Conservation (phyloP, 2,113 vertebrate species). For the Cavia porcellus region DNA sequence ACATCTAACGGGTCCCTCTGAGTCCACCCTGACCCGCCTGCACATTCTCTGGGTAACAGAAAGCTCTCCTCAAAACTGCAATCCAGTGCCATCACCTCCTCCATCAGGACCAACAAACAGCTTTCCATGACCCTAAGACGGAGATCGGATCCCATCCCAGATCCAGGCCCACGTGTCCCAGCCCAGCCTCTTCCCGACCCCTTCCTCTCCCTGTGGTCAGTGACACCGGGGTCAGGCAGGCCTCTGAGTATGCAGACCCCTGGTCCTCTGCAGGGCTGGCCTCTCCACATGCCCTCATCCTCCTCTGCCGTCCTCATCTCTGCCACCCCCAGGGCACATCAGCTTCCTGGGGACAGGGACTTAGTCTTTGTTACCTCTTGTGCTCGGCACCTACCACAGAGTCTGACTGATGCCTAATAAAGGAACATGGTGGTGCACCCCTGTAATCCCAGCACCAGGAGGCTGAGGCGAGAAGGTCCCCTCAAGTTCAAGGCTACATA, state of each 20-base stretch:
- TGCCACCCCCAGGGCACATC: background rate
- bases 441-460: background rate
- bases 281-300: background rate
- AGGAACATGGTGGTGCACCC: background rate
- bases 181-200: background rate
- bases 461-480: background rate
- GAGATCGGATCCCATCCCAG: background rate
- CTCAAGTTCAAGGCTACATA: background rate
- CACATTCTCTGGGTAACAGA: background rate
- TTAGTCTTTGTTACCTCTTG: background rate
- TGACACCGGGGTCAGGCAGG: background rate
- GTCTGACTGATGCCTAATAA: background rate
- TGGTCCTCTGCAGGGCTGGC: fast-evolving
- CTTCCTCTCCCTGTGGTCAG: background rate
- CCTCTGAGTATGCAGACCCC: background rate
- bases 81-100: background rate
- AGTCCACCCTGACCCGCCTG: background rate
- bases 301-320: no score
- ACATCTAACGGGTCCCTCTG: background rate
- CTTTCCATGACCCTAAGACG: background rate
- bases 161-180: background rate
- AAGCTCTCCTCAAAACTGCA: background rate
- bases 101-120: background rate
- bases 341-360: background rate
- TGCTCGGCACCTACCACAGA: background rate